Base-by-base conservation (phyloP, 2,888 invertebrate genomes). In the Sympetrum striolatum region DNA sequence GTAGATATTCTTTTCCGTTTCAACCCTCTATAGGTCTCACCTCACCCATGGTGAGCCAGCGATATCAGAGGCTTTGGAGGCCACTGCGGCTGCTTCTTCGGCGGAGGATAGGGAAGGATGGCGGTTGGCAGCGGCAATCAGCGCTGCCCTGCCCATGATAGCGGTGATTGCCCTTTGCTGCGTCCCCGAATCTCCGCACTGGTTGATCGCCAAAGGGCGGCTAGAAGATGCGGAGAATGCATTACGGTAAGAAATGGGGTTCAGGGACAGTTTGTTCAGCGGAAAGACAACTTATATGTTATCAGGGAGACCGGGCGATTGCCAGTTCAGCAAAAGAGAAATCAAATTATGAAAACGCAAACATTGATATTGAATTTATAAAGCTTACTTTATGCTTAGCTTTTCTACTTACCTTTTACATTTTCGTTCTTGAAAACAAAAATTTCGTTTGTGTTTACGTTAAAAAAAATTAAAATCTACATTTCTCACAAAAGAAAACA, bases 111-210 rank as follows among this genome's bases (percentile, higher is more conserved):
- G 60, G 15, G 86, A 86, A 14, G 86, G 95, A 91, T 92, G 92
- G 92, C 82, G 92, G 18, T 91, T 90, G 0, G 95, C 97, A 4
- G 96, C 97, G 0, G 94, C 97, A 0, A 94, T 96, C 91, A 93
- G 93, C 92, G 92, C 96, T 1, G 92, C 96, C 3, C 96, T 97
- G 22, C 93, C 93, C 0, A 58, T 93, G 80, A 90, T 92, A 10
- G 93, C 93, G 12, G 95, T 97, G 81, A 92, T 95, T 0, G 95
- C 96, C 0, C 94, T 98, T 15, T 96, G 95, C 92, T 95, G 97
- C 93, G 96, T 98, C 6, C 98, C 98, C 0, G 98, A 98, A 93
- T 97, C 97, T 92, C 97, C 98, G 0, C 96, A 96, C 92, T 98
- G 97, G 97, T 94, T 97, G 90, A 95, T 91, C 94, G 95, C 96